Evolutionary conservation across 2,113 vertebrate species (phyloP).

Genomic region (Scopus umbretta): DNA sequence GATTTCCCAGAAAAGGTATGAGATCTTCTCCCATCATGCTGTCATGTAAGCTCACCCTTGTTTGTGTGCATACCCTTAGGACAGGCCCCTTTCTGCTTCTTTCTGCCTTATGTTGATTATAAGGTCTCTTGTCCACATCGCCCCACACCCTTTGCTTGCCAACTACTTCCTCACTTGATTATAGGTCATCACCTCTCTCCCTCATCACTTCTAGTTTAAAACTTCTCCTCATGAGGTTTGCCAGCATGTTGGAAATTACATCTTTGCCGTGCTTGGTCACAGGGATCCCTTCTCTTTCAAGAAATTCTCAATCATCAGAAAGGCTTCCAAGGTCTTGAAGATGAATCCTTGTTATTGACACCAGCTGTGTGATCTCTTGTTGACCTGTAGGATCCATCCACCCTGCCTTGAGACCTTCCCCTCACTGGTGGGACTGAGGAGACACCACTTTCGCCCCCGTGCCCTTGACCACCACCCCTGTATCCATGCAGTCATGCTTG

Average conservation of each 20-base stretch:
- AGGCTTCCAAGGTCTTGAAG: not conserved
- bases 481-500: not conserved
- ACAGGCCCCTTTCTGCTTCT: not conserved
- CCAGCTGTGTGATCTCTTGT: not conserved
- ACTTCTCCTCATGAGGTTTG: not conserved
- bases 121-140: not conserved
- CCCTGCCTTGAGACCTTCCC: not conserved
- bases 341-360: not conserved
- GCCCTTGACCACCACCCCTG: not conserved
- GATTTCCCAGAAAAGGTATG: not conserved
- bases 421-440: not conserved
- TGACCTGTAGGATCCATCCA: not conserved
- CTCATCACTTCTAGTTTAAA: not conserved
- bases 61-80: not conserved
- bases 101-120: not conserved
- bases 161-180: not conserved
- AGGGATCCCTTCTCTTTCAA: not conserved
- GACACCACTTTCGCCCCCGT: rapidly evolving
- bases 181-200: not conserved
- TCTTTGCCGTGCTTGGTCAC: not conserved
- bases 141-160: not conserved
- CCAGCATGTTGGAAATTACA: not conserved
- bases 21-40: not conserved
- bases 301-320: not conserved
- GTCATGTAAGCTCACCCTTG: not conserved